These are phyloP conservation scores for Tetragonula clypearis DNA, from an alignment of 1,140 invertebrate species.

Conservation along the genomic window DNA sequence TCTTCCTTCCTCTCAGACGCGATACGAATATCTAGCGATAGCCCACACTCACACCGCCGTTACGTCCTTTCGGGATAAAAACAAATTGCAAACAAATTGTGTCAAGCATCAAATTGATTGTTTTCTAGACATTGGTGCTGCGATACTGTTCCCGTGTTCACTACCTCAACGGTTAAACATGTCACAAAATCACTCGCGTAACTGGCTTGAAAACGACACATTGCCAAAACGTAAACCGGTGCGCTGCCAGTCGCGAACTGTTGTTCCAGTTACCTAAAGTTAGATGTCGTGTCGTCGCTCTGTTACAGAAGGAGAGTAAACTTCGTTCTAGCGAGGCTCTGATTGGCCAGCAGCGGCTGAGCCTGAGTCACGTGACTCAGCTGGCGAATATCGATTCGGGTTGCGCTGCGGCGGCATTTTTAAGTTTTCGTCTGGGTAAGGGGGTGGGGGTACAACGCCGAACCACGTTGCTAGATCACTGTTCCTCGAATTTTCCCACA, in stretches of 20 bases:
- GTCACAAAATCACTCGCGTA: constrained; percentile 63
- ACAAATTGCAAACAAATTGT: constrained; percentile 10
- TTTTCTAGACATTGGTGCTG: neutral
- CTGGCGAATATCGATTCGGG: constrained; percentile 87
- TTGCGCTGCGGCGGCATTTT: constrained; percentile 89
- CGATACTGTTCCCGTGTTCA: neutral
- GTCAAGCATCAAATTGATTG: constrained; percentile 1
- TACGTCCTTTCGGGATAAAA: constrained; percentile 21
- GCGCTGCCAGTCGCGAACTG: constrained; percentile 79
- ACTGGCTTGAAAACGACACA: constrained; percentile 69
- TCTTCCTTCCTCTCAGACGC: constrained; percentile 56
- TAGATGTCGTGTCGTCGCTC: constrained; percentile 75
- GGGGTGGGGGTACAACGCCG: constrained; percentile 67
- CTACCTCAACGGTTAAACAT: constrained; percentile 35
- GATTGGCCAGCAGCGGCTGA: constrained; percentile 80
- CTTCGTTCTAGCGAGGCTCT: constrained; percentile 32
- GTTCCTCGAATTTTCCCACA: constrained; percentile 23
- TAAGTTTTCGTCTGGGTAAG: constrained; percentile 85
- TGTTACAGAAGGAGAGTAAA: constrained; percentile 57
- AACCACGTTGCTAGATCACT: constrained; percentile 75
- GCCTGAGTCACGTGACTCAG: constrained; percentile 83
- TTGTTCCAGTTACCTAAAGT: constrained; percentile 71
- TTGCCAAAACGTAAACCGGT: constrained; percentile 64
- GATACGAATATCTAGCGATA: constrained; percentile 32
- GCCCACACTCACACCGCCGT: constrained; percentile 35